Evolutionary conservation across 2,888 invertebrate genomes (phyloP).

Genomic region (Euphydryas editha): DNA sequence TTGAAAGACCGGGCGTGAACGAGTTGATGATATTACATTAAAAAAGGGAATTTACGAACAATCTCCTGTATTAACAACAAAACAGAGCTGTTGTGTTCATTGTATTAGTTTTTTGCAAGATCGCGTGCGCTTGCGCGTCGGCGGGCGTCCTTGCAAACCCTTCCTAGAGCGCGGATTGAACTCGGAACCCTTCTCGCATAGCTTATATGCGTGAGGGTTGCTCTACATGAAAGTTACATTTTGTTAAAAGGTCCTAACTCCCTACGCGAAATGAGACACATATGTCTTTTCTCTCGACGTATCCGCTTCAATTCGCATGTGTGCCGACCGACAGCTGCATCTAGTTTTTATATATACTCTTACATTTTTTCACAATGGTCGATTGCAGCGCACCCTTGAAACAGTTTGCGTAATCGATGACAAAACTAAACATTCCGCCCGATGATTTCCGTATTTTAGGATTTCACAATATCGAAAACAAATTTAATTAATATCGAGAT

Average conservation of each 20-base stretch:
- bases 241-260: constrained; percentile 54
- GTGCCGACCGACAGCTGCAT: constrained; percentile 80
- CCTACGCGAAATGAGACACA: constrained; percentile 46
- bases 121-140: constrained; percentile 83
- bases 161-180: constrained; percentile 75
- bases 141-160: constrained; percentile 80
- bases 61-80: constrained; percentile 82
- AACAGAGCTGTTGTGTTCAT: constrained; percentile 77
- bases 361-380: constrained; percentile 81
- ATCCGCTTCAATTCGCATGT: constrained; percentile 81
- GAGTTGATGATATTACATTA: constrained; percentile 84
- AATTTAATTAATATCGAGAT: constrained; percentile 30
- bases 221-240: constrained; percentile 51
- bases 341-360: constrained; percentile 81
- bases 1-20: constrained; percentile 83
- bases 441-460: constrained; percentile 83
- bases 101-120: constrained; percentile 77
- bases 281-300: constrained; percentile 56
- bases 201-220: constrained; percentile 67
- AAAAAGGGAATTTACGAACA: constrained; percentile 80
- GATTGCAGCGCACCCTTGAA: constrained; percentile 80
- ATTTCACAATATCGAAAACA: constrained; percentile 53
- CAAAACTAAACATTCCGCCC: constrained; percentile 84
- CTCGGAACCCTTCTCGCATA: constrained; percentile 73
- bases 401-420: constrained; percentile 84